Base-by-base conservation (phyloP, 2,797 vertebrate genomes). In the Sebastes itinus region DNA sequence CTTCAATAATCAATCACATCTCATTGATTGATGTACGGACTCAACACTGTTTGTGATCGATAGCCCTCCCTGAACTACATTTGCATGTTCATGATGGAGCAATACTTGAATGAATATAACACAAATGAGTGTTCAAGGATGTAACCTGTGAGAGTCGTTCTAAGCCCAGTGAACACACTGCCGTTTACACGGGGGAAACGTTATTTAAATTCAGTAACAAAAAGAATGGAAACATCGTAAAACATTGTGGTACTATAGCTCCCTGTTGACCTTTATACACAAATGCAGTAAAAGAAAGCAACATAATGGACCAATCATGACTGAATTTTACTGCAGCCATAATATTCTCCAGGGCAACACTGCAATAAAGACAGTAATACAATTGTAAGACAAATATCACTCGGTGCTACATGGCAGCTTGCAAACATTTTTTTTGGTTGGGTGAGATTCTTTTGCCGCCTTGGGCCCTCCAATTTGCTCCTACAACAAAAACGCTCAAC, bases 1-100 rank as follows among this genome's bases (percentile, higher is more conserved):
- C 18, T 38, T 77, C 72, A 63, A 82, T 80, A 83, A 81, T 54
- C 56, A 52, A 38, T 46, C 62, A 66, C 30, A 42, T 62, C 25
- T 1, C 13, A 20, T 38, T 69, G 56, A 78, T 30, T 56, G 75
- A 83, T 81, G 60, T 60, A 63, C 3, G 8, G 30, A 32, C 65
- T 67, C 18, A 49, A 49, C 25, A 56, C 38, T 62, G 30, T 59
- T 38, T 75, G 61, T 28, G 65, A 62, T 85, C 78, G 62, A 69
- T 79, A 82, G 46, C 7, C 54, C 42, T 54, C 16, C 7, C 20
- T 83, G 75, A 72, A 72, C 66, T 66, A 6, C 8, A 84, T 89
- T 82, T 69, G 65, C 82, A 88, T 88, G 81, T 87, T 82, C 35
- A 78, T 80, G 72, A 85, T 52, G 58, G 38, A 18, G 73, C 80